Base-by-base conservation (phyloP, 2,113 vertebrate species). In the Cynocephalus volans region DNA sequence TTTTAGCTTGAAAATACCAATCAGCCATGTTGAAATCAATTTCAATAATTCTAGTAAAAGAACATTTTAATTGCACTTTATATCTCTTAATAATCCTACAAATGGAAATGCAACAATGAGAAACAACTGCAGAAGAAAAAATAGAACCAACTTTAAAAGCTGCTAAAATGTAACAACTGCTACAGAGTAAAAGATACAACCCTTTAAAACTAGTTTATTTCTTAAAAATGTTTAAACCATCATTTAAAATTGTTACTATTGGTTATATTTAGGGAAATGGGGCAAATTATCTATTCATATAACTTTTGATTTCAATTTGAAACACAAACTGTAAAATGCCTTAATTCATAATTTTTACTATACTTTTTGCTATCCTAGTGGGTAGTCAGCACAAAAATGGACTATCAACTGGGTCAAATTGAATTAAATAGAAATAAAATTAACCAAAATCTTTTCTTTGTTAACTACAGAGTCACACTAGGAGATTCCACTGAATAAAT, bases 361-460 rank as follows among this genome's bases (percentile, higher is more conserved):
- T 33, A 24, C 56, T 83, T 97, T 97, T 97, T 98, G 72, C 98
- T 98, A 98, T 98, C 85, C 89, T 97, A 67, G 36, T 33, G 62
- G 85, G 75, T 93, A 97, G 28, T 96, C 94, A 97, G 73, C 73
- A 94, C 97, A 96, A 97, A 96, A 97, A 96, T 77, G 62, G 82
- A 45, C 90, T 95, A 97, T n/a, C 31, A 98, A 96, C 85, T 85
- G 45, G 82, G 89, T 98, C 72, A 97, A 89, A 24, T 7, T 56
- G 65, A 97, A 95, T 87, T 97, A 98, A 97, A 96, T 67, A 94
- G 41, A 75, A 98, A 96, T 76, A 97, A 90, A 97, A 94, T 94
- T 67, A 98, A 97, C 62, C 52, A 95, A 95, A 98, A 98, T 72
- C 24, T 26, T 98, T 97, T 97, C 98, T 93, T 98, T 84, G n/a